Evolutionary conservation across 2,113 vertebrate species (phyloP).

Genomic region (Prionailurus bengalensis): DNA sequence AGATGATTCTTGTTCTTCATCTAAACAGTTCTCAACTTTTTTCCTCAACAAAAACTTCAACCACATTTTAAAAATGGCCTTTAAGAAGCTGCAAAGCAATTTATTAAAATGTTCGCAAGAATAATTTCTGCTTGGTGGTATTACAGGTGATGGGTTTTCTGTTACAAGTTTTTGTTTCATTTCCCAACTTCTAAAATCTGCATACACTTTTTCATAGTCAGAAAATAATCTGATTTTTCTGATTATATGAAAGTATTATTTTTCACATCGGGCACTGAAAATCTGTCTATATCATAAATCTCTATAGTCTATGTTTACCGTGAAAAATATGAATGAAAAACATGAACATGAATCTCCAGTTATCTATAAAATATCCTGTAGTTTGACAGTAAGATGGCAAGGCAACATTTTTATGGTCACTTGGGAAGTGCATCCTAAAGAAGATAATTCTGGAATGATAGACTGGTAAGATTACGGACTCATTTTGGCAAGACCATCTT

Average conservation of each 20-base stretch:
- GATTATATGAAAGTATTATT: neutral
- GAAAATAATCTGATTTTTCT: conserved; percentile 43
- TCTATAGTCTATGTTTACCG: neutral
- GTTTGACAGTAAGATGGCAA: neutral
- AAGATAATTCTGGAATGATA: neutral
- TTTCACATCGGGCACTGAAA: conserved; percentile 1
- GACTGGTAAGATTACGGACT: neutral
- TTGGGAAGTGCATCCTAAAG: neutral
- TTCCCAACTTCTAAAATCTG: conserved; percentile 42
- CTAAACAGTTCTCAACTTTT: neutral
- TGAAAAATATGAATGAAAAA: conserved; percentile 41
- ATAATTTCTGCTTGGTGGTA: neutral
- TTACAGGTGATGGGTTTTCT: neutral
- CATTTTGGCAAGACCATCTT: conserved; percentile 27
- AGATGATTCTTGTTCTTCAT: conserved; percentile 6
- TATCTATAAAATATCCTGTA: neutral
- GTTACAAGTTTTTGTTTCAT: neutral
- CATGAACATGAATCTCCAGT: neutral
- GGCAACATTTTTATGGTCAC: neutral
- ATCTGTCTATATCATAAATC: neutral
- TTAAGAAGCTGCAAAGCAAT: neutral
- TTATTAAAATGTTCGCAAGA: conserved; percentile 41
- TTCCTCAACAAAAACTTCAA: neutral
- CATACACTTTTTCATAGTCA: neutral
- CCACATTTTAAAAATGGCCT: neutral